A percentile compares a stretch with the other conserved stretches of the same genome.
phyloP scores from a whole-genome alignment of 2,797 vertebrate species.

The Myotis daubentonii region DNA sequence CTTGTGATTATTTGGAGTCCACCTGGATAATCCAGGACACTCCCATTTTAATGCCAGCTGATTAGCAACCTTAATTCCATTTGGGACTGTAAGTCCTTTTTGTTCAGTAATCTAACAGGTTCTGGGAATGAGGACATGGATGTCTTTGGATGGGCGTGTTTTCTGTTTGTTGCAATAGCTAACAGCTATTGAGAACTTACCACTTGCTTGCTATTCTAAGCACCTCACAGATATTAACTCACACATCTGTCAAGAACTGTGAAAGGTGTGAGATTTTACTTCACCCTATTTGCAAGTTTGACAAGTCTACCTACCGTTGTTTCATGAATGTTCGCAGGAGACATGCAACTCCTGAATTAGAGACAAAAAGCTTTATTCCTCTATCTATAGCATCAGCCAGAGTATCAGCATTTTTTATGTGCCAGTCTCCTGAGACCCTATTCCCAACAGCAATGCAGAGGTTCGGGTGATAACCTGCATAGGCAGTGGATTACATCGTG shows the following conservation, averaged over 20 bases:
- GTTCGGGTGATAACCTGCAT: background rate
- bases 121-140: background rate
- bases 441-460: background rate
- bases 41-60: background rate
- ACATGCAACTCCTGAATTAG: background rate
- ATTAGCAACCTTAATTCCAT: background rate
- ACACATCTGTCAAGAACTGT: background rate
- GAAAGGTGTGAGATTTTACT: slow-evolving; percentile 8
- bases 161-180: background rate
- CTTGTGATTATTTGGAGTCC: background rate
- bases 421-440: background rate
- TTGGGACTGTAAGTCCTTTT: background rate
- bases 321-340: background rate
- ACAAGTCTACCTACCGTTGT: background rate
- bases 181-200: background rate
- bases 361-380: slow-evolving; percentile 2
- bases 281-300: background rate
- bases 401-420: background rate
- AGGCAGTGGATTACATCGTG: background rate
- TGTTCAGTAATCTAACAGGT: background rate
- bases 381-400: background rate
- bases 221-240: background rate
- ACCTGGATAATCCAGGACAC: background rate
- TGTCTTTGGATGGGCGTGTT: background rate
- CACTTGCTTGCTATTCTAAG: background rate